These are phyloP conservation scores for Agapornis canus DNA, from an alignment of 2,797 vertebrate species.

Conservation along the genomic window DNA sequence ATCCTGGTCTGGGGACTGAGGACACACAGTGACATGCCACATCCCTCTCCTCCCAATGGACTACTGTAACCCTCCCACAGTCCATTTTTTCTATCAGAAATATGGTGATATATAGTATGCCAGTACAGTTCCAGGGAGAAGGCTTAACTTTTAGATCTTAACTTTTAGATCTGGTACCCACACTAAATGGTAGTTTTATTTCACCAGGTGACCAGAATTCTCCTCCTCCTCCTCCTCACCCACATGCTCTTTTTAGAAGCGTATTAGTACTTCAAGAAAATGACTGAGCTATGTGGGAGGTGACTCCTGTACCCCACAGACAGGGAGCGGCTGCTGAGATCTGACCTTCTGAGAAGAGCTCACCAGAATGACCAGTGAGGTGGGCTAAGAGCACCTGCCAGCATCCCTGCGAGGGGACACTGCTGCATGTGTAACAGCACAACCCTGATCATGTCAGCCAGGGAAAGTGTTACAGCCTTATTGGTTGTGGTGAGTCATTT, in stretches of 20 bases:
- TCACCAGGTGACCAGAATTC: neutral
- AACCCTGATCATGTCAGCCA: neutral
- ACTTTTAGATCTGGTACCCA: neutral
- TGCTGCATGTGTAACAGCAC: neutral
- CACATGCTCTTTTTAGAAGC: neutral
- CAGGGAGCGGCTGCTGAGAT: neutral
- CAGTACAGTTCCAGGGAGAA: neutral
- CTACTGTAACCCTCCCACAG: neutral
- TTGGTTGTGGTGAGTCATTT: slow-evolving; percentile 10
- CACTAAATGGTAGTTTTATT: neutral
- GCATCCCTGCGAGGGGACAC: neutral
- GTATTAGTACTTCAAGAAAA: neutral
- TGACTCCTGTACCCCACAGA: neutral
- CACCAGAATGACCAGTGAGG: neutral
- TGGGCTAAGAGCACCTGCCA: neutral
- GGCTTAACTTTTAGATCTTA: neutral
- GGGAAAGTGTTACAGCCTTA: neutral
- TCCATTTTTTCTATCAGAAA: neutral
- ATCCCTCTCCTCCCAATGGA: neutral
- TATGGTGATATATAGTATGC: neutral
- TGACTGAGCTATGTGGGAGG: neutral
- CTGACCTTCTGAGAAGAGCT: slow-evolving; percentile 27
- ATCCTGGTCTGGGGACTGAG: neutral
- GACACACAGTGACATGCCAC: neutral
- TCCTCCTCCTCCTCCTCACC: neutral